Base-by-base conservation (phyloP, 2,113 vertebrate species). In the Dolichotis patagonum region DNA sequence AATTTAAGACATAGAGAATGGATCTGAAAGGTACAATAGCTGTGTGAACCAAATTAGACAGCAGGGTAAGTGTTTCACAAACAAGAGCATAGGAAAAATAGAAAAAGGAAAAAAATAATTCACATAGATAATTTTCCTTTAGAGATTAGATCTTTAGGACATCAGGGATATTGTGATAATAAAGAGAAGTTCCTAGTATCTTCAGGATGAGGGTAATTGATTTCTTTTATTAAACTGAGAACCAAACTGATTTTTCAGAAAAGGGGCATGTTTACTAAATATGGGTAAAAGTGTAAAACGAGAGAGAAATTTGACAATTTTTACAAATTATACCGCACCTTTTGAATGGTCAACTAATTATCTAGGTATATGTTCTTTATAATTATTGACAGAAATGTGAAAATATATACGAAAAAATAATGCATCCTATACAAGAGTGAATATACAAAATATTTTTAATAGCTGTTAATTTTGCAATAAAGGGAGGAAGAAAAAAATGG, bases 91-190 rank as follows among this genome's bases (percentile, higher is more conserved):
- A 54, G 28, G 80, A 94, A 84, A 71, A 90, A 88, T 65, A 6
- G 11, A 88, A 84, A 22, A 82, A 87, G 28, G 49, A 94, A 95
- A 67, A 22, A 90, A 87, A 96, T 88, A 35, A 30, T 85, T 83
- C 62, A 90, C 49, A 84, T 38, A 54, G 73, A 92, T 67, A 92
- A 65, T 11, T 54, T 69, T 80, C 49, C 54, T 30, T 62, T 67
- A 19, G 62, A 93, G 69, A 90, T 41, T n/a, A 13, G 49, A 38
- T 58, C 69, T 87, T 85, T 16, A 38, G 38, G 49, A 67, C 58
- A 87, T 58, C 26, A 65, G 2, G 13, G 13, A 65, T 32, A 71
- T 43, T 32, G 83, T 83, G 85, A 22, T 5, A 30, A 83, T 38
- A 95, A 78, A 90, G 2, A 77, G 4, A 86, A 85, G 63, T 49